A percentile compares a stretch with the other conserved stretches of the same genome.
Conservation (phyloP, 92 coral and sea anemone genomes). For the Paramuricea clavata region DNA sequence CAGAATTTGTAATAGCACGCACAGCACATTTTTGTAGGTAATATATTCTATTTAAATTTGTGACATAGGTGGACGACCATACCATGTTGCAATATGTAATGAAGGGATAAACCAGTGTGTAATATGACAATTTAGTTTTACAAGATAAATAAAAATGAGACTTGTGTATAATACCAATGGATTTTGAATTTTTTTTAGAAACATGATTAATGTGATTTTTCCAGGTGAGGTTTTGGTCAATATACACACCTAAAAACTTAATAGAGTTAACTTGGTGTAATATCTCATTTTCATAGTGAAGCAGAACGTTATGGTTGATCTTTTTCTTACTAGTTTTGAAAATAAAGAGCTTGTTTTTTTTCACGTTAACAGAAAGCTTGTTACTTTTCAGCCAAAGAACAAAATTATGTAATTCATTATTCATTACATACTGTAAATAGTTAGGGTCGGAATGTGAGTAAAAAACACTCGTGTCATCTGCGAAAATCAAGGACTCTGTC, state of each 20-base stretch:
- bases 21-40: not conserved
- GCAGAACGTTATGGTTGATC: not conserved
- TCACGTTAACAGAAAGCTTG: constrained; percentile 26
- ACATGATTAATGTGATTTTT: not conserved
- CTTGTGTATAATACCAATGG: not conserved
- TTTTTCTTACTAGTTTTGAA: not conserved
- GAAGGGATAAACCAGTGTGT: not conserved
- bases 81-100: not conserved
- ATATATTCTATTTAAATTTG: not conserved
- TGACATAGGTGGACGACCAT: not conserved
- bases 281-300: not conserved
- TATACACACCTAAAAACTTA: not conserved
- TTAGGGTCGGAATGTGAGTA: constrained; percentile 30
- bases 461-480: constrained; percentile 22
- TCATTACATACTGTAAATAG: constrained; percentile 24
- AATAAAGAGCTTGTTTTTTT: not conserved
- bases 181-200: not conserved
- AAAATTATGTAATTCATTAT: constrained; percentile 40
- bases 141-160: not conserved
- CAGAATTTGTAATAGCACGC: not conserved
- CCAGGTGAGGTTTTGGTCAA: not conserved
- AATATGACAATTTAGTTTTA: not conserved
- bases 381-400: constrained; percentile 26
- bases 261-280: not conserved
- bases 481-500: too few species aligned